Conservation (phyloP, 2,888 invertebrate genomes). For the Eucera pruinosa region DNA sequence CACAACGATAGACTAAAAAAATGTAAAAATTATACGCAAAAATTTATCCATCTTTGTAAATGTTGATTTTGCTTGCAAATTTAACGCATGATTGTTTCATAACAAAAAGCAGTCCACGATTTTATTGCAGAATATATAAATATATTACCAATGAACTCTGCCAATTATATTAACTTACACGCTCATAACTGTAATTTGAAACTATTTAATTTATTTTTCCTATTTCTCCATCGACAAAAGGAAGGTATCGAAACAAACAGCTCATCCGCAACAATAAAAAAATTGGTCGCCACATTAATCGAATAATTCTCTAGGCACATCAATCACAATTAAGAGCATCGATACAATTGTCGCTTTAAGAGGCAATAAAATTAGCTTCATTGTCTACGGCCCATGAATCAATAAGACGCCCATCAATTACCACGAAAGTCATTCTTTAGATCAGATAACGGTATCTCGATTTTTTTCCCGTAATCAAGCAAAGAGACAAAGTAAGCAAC, state of each 20-base stretch:
- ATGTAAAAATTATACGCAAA: background rate
- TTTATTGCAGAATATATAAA: too few species aligned
- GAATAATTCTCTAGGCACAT: slow-evolving; percentile 2
- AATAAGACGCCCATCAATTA: slow-evolving; percentile 34
- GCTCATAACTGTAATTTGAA: background rate
- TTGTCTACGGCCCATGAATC: slow-evolving; percentile 6
- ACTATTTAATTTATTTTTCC: background rate
- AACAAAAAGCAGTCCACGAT: too few species aligned
- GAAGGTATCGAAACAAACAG: background rate
- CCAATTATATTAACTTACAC: background rate
- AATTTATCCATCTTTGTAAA: too few species aligned
- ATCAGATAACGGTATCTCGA: too few species aligned
- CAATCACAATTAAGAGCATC: slow-evolving; percentile 32
- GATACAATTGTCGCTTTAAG: slow-evolving; percentile 12
- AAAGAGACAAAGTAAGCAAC: too few species aligned
- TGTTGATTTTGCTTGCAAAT: too few species aligned
- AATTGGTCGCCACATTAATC: slow-evolving; percentile 9
- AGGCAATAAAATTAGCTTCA: slow-evolving; percentile 6
- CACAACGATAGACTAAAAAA: background rate
- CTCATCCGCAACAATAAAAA: background rate
- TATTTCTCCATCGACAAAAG: background rate
- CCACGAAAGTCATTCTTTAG: background rate
- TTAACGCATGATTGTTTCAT: too few species aligned
- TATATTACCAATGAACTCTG: background rate
- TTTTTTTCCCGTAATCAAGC: too few species aligned